These are phyloP conservation scores for Sebastes vulpes DNA, from an alignment of 2,797 vertebrate genomes.

Conservation along the genomic window DNA sequence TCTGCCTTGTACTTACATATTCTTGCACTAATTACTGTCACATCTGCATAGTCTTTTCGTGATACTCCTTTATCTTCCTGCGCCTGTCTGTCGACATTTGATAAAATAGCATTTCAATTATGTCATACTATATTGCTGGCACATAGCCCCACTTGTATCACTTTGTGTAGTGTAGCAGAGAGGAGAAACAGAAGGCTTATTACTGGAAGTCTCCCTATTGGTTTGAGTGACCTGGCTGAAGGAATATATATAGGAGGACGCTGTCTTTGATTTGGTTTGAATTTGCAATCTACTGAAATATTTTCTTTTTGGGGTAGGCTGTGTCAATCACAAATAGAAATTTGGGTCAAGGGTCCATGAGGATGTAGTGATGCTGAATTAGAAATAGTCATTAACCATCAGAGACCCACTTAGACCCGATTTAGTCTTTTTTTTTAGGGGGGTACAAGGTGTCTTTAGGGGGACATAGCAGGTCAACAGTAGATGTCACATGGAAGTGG, in stretches of 20 bases:
- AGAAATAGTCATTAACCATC: not conserved
- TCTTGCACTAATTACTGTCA: constrained; percentile 59
- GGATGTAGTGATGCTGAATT: not conserved
- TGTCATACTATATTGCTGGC: constrained; percentile 14
- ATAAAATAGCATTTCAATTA: constrained; percentile 35
- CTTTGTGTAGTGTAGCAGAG: not conserved
- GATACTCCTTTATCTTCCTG: constrained; percentile 22
- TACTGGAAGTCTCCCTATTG: constrained; percentile 7
- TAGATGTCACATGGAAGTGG: not conserved
- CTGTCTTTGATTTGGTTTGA: constrained; percentile 46
- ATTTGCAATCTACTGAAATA: constrained; percentile 8
- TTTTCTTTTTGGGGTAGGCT: not conserved
- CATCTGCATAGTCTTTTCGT: constrained; percentile 22
- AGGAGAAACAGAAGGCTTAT: constrained; percentile 7
- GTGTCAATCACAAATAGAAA: not conserved
- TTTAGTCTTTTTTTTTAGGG: not conserved
- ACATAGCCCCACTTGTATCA: not conserved
- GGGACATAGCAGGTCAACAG: not conserved
- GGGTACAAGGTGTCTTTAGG: not conserved
- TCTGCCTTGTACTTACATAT: constrained; percentile 38
- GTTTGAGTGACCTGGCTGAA: constrained; percentile 28
- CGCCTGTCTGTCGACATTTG: constrained; percentile 29
- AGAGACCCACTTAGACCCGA: not conserved
- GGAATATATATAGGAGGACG: constrained; percentile 11
- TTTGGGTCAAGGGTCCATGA: not conserved